Evolutionary conservation across 2,797 vertebrate species (phyloP), one percentile per base, ranked within the genome.

Genomic region (Graptemys geographica): DNA sequence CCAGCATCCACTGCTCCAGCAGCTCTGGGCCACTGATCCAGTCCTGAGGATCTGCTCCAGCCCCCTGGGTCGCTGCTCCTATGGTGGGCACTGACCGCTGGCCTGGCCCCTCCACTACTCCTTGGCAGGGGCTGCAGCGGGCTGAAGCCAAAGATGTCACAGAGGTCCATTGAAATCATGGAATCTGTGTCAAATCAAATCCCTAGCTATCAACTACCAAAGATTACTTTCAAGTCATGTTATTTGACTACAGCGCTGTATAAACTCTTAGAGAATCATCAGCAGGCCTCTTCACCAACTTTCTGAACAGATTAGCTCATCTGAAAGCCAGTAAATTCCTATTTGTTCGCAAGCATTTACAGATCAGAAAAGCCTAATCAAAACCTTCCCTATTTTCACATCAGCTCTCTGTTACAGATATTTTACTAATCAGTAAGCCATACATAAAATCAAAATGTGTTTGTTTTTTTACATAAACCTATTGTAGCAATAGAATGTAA

Each of bases 311-410:
- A 96, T 90, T 90, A 98, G 72, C 94, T 95, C 95, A 89, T 97
- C 83, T 96, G 94, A 96, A 89, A 96, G 92, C 95, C 87, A 90
- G 52, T 86, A 80, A 78, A 78, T 86, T 96, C 80, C 95, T 90
- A 94, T 95, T 95, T 1, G 84, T 97, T 97, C 95, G 96, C 96
- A 97, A 97, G 90, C 94, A 98, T 98, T 98, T 98, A 97, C 97
- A 97, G 98, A 97, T 95, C 97, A 96, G 97, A 98, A 98, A 97
- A 97, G 96, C 91, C 96, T 98, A 97, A 98, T 98, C 98, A 98
- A 98, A 98, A 97, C 91, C 94, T 93, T 95, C 90, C 96, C 96
- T 96, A 98, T 98, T 98, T 98, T 96, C 97, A 94, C 57, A 94
- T 97, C 96, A 95, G 92, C 96, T 96, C 89, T 84, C 94, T 11